These are phyloP conservation scores for Ceratitis capitata DNA, from an alignment of 1,140 invertebrate genomes.

Conservation along the genomic window DNA sequence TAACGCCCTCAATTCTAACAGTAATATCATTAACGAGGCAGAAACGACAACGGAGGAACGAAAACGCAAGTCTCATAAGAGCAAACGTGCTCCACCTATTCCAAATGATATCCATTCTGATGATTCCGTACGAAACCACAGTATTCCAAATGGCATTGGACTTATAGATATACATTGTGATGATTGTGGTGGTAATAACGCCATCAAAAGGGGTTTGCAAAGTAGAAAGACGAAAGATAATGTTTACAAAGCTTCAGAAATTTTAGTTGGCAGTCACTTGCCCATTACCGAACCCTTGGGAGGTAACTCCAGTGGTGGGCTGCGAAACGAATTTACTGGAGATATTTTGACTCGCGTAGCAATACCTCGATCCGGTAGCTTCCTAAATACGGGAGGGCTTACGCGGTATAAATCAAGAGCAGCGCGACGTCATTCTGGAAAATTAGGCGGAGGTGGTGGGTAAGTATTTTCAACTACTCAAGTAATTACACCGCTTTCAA, in stretches of 20 bases:
- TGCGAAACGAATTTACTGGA: conserved; percentile 68
- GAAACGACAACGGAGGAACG: conserved; percentile 63
- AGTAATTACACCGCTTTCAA: not conserved
- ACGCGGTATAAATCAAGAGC: conserved; percentile 73
- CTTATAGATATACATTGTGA: not conserved
- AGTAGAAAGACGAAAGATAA: not conserved
- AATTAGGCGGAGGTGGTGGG: conserved; percentile 52
- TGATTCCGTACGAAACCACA: not conserved
- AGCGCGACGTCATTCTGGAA: conserved; percentile 58
- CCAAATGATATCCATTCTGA: conserved; percentile 46
- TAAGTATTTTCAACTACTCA: conserved; percentile 49
- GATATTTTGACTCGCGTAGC: conserved; percentile 86
- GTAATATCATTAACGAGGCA: conserved; percentile 66
- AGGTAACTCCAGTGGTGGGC: conserved; percentile 46
- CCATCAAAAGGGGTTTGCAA: not conserved
- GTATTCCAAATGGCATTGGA: not conserved
- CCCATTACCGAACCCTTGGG: conserved; percentile 41
- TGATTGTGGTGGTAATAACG: not conserved
- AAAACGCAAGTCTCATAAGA: conserved; percentile 61
- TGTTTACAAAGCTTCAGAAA: conserved; percentile 37
- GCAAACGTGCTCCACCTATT: conserved; percentile 60
- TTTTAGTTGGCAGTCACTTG: not conserved
- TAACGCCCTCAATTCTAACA: conserved; percentile 71
- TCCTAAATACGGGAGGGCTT: conserved; percentile 79
- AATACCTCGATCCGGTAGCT: conserved; percentile 83